Conservation (phyloP, 2,113 vertebrate genomes). For the Loxodonta africana region DNA sequence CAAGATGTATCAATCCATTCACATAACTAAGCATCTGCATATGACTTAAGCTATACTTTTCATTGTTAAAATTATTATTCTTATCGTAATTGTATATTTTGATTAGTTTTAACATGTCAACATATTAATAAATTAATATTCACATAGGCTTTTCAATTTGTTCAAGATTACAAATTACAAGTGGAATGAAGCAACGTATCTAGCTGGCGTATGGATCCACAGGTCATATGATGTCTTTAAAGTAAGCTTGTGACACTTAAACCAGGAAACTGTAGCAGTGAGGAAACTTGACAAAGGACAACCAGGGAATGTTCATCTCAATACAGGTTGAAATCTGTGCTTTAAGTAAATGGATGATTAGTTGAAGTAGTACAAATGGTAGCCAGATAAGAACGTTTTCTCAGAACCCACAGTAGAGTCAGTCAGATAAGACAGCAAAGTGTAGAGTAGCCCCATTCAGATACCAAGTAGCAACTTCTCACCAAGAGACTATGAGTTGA, state of each 20-base stretch:
- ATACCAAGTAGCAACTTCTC: conserved; percentile 67
- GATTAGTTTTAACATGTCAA: background rate
- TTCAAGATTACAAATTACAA: conserved; percentile 66
- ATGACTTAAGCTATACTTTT: background rate
- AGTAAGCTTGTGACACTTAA: conserved; percentile 58
- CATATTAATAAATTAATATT: conserved; percentile 65
- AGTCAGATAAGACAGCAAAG: conserved; percentile 51
- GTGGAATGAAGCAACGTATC: conserved; percentile 86
- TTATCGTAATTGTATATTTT: background rate
- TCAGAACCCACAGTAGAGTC: background rate
- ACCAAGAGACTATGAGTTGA: conserved; percentile 15
- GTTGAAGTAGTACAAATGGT: conserved; percentile 86
- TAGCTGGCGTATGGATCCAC: conserved; percentile 88
- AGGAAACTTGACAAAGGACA: conserved; percentile 90
- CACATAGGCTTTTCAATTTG: conserved; percentile 59
- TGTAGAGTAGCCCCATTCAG: conserved; percentile 40
- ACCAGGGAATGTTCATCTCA: conserved; percentile 88
- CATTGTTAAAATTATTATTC: background rate
- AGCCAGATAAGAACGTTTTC: conserved; percentile 86
- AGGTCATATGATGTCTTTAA: conserved; percentile 75
- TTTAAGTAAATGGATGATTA: conserved; percentile 74
- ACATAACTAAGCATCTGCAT: background rate
- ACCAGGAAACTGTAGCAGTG: conserved; percentile 85
- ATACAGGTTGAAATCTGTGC: conserved; percentile 87
- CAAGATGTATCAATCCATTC: background rate